phyloP scores from a whole-genome alignment of 2,113 vertebrate genomes.

The Ammodytes marinus region DNA sequence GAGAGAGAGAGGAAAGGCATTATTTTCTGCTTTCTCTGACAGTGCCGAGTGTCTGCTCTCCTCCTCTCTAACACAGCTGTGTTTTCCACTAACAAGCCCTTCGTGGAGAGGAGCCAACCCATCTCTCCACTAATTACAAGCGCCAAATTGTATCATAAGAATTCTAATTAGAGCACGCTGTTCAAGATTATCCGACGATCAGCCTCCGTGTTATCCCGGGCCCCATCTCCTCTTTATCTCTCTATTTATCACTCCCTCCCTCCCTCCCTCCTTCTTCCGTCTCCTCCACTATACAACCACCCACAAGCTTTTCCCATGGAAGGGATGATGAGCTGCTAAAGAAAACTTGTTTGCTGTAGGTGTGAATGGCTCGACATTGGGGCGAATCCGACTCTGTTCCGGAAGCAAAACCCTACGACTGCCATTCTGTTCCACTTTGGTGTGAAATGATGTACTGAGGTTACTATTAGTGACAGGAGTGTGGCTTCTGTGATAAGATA shows the following conservation, averaged over 20 bases:
- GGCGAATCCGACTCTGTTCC: conserved; percentile 10
- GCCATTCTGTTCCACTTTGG: neutral
- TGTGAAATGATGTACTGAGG: neutral
- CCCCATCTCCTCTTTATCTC: conserved; percentile 86
- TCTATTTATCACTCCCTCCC: conserved; percentile 83
- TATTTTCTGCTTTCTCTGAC: conserved; percentile 90
- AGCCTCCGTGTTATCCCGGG: conserved; percentile 90
- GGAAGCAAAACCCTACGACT: neutral
- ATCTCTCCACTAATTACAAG: conserved; percentile 99
- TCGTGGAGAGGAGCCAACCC: conserved; percentile 93
- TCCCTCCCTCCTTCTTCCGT: conserved; percentile 41
- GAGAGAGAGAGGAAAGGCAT: conserved; percentile 73
- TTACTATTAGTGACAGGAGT: conserved; percentile 7
- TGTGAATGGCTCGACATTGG: neutral
- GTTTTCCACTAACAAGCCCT: conserved; percentile 94
- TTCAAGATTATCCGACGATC: conserved; percentile 98
- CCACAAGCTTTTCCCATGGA: conserved; percentile 35
- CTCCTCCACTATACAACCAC: conserved; percentile 36
- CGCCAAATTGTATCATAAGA: conserved; percentile 99
- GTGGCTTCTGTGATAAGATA: neutral
- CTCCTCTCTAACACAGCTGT: conserved; percentile 91
- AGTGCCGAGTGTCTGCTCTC: conserved; percentile 89
- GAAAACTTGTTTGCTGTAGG: conserved; percentile 29
- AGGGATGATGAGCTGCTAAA: conserved; percentile 24
- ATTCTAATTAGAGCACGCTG: conserved; percentile 99